Evolutionary conservation across 2,888 invertebrate genomes (phyloP), one percentile per base, ranked within the genome.

Genomic region (Alloplasta piceator): DNA sequence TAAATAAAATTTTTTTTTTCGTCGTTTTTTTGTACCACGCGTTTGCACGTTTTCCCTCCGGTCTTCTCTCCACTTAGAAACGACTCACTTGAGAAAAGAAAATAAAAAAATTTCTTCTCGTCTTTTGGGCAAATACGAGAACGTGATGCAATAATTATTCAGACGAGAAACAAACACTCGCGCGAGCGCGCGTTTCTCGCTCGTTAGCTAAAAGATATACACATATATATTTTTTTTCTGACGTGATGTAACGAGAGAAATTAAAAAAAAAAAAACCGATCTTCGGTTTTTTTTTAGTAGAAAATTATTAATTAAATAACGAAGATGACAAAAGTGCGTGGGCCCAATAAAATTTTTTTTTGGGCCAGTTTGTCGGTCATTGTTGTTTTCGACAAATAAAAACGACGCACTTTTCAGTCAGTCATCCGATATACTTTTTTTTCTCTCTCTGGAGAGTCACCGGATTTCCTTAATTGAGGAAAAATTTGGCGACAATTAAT

Each of bases 121-220:
- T 36, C n/a, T 58, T 74, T 73, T 56, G 9, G 46, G 61, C 56
- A 48, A 68, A 26, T 39, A 43, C 41, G 14, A 68, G 56, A 26
- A 68, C 63, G 38, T 79, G 73, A 79, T 43, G 78, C 73, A 78
- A 78, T 58, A 60, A 60, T 67, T 67, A 41, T 60, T 68, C 4
- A 14, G 52, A 60, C 67, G 55, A 52, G 26, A 46, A 50, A 16
- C 39, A 36, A 55, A 16, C 43, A 16, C 56, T 10, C 43, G 26
- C 26, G 26, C 16, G 39, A 48, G 58, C 58, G 38, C 41, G 56
- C 60, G 41, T 75, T 61, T 67, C 60, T 61, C 41, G 61, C 66
- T 74, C 73, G 68, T 70, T 63, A 70, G 56, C 56, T 16, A 9
- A 58, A 14, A 43, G 52, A 52, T 52, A 14, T n/a, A 6, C 12